phyloP scores from a whole-genome alignment of 2,888 invertebrate genomes.

The Choristoneura rosaceana region DNA sequence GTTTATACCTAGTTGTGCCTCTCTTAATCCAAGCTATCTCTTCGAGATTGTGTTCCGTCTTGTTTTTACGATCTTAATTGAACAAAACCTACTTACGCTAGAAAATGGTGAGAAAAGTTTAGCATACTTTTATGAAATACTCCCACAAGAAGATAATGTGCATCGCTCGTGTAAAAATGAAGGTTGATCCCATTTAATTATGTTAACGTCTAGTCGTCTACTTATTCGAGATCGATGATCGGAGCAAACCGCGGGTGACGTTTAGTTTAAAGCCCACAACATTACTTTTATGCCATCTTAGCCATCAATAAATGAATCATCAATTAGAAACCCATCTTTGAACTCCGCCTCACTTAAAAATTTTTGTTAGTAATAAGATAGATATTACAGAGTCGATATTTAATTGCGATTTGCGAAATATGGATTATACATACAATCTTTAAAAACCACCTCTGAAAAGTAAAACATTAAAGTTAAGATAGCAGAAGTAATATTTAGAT shows the following conservation, averaged over 20 bases:
- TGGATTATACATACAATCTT: too few species aligned
- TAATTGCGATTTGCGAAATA: too few species aligned
- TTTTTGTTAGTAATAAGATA: not conserved
- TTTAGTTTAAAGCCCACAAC: slow-evolving; percentile 15
- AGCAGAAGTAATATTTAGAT: not conserved
- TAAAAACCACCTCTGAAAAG: too few species aligned
- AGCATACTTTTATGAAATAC: slow-evolving; percentile 29
- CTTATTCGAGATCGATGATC: slow-evolving; percentile 58
- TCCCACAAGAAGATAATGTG: slow-evolving; percentile 44
- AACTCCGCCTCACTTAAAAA: not conserved
- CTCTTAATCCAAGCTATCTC: slow-evolving; percentile 30
- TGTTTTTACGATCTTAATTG: slow-evolving; percentile 34
- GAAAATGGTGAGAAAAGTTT: slow-evolving; percentile 40
- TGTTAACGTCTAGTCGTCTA: slow-evolving; percentile 57
- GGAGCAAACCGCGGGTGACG: slow-evolving; percentile 36
- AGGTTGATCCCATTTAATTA: slow-evolving; percentile 62
- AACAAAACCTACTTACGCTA: slow-evolving; percentile 32
- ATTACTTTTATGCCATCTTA: slow-evolving; percentile 11
- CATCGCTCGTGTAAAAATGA: slow-evolving; percentile 57
- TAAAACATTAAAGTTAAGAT: not conserved
- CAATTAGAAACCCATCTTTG: too few species aligned
- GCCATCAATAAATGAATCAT: not conserved
- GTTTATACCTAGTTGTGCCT: slow-evolving; percentile 13
- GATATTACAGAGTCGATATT: too few species aligned
- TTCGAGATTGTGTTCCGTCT: slow-evolving; percentile 32